A percentile compares a stretch with the other conserved stretches of the same genome.
Conservation (phyloP, 2,113 vertebrate species). For the Nycticryphes semicollaris region DNA sequence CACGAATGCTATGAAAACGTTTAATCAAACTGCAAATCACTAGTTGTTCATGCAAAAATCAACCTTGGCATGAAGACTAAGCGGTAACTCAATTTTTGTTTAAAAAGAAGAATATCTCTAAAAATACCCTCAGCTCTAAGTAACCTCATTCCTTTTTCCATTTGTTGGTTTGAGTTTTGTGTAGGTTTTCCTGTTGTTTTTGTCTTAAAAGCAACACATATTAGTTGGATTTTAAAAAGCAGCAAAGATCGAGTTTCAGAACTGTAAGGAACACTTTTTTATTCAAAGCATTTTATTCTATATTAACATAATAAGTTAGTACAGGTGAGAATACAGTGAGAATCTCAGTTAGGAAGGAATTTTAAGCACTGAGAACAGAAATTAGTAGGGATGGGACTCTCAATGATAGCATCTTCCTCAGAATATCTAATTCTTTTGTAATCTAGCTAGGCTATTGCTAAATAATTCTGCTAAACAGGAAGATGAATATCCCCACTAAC, state of each 20-base stretch:
- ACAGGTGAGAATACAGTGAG: not conserved
- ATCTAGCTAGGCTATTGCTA: not conserved
- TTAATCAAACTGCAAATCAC: not conserved
- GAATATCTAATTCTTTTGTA: not conserved
- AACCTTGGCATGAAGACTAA: not conserved
- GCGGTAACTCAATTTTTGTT: not conserved
- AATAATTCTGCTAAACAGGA: too few relatives aligned
- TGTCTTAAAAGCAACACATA: not conserved
- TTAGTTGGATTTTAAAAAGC: not conserved
- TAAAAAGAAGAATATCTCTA: not conserved
- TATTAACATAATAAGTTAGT: not conserved
- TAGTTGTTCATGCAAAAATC: not conserved
- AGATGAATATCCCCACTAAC: not conserved
- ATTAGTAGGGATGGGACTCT: not conserved
- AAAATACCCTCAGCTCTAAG: not conserved
- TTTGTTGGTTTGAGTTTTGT: not conserved
- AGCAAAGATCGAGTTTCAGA: not conserved
- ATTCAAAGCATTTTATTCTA: not conserved
- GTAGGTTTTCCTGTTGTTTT: not conserved
- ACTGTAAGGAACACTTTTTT: not conserved
- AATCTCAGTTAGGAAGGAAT: not conserved
- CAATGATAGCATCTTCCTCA: not conserved
- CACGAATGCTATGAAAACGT: not conserved
- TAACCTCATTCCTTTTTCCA: not conserved
- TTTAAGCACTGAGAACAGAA: not conserved